A percentile compares a stretch with the other conserved stretches of the same genome.
Evolutionary conservation across 2,888 invertebrate genomes (phyloP).

Genomic region (Lycaena phlaeas): DNA sequence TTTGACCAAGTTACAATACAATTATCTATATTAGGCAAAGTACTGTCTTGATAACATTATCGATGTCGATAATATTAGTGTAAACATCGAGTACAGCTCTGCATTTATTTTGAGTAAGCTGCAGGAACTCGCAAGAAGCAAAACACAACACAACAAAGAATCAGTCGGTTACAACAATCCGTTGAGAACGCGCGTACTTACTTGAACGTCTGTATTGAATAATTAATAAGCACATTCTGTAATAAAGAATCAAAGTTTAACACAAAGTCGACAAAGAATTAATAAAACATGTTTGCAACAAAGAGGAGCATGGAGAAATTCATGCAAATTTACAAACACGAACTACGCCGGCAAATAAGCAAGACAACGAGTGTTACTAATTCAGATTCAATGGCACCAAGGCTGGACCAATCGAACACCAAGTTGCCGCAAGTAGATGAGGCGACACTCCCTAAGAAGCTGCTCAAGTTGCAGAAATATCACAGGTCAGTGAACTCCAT

Average conservation of each 20-base stretch:
- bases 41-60: slow-evolving; percentile 20
- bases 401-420: slow-evolving; percentile 49
- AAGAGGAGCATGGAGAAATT: slow-evolving; percentile 53
- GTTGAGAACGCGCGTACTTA: slow-evolving; percentile 33
- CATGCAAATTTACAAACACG: slow-evolving; percentile 54
- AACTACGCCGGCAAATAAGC: slow-evolving; percentile 68
- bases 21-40: no score
- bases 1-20: no score
- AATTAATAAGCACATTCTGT: not conserved
- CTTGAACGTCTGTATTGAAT: not conserved
- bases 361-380: slow-evolving; percentile 75
- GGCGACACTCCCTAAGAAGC: slow-evolving; percentile 49
- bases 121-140: slow-evolving; percentile 49
- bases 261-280: not conserved
- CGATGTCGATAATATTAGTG: slow-evolving; percentile 47
- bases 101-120: slow-evolving; percentile 38
- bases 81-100: slow-evolving; percentile 54
- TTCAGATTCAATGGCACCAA: slow-evolving; percentile 72
- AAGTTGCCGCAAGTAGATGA: slow-evolving; percentile 49
- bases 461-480: slow-evolving; percentile 69
- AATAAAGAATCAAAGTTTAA: not conserved
- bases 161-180: slow-evolving; percentile 53
- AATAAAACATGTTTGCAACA: slow-evolving; percentile 57
- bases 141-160: slow-evolving; percentile 69
- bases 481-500: slow-evolving; percentile 70